phyloP scores from a whole-genome alignment of 2,113 vertebrate genomes.

The Taxidea taxus region DNA sequence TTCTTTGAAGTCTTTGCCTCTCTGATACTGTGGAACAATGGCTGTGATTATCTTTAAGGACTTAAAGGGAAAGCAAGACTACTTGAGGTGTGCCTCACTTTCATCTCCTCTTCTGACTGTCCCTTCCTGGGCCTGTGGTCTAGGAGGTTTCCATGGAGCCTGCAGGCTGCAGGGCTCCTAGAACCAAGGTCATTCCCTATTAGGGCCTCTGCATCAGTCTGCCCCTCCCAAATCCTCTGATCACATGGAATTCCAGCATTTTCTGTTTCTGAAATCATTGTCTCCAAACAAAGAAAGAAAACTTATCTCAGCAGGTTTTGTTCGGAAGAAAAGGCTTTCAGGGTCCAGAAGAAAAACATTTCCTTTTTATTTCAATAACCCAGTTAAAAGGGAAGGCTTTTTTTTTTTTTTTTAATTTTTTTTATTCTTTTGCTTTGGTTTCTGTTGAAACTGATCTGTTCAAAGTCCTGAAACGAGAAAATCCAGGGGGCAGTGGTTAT shows the following conservation, averaged over 20 bases:
- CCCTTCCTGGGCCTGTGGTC: neutral
- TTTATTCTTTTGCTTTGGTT: conserved; percentile 57
- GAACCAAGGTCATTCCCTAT: neutral
- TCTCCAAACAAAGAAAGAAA: conserved; percentile 57
- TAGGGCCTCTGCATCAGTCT: neutral
- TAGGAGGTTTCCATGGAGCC: neutral
- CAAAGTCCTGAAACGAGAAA: conserved; percentile 77
- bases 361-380: conserved; percentile 78
- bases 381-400: conserved; percentile 73
- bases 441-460: conserved; percentile 76
- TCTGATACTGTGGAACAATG: neutral
- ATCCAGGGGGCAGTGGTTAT: conserved; percentile 64
- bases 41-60: neutral
- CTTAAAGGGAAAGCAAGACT: neutral
- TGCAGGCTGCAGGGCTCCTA: neutral
- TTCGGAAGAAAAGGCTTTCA: conserved; percentile 68
- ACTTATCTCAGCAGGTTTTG: neutral
- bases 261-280: conserved; percentile 63
- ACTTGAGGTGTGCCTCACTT: neutral
- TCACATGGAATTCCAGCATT: neutral
- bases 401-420: neutral
- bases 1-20: conserved; percentile 58
- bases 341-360: conserved; percentile 43
- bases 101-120: accelerated
- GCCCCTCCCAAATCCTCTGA: neutral